phyloP scores from a whole-genome alignment of 2,888 invertebrate species.

The Tenthredo scrophulariae region DNA sequence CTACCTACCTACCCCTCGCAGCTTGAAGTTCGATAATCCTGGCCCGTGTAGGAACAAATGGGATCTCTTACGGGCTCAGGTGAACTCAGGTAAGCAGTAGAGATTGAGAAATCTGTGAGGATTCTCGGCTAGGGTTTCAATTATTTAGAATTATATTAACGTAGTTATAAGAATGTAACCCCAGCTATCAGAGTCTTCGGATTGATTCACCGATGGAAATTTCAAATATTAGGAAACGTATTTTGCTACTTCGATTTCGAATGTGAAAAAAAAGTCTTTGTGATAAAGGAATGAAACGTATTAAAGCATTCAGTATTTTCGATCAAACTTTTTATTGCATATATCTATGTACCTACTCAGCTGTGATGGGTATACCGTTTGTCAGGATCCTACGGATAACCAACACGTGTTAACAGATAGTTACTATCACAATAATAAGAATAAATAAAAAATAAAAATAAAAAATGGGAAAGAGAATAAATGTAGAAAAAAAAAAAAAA shows the following conservation, averaged over 20 bases:
- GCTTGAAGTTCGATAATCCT: conserved; percentile 37
- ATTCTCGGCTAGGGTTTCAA: background rate
- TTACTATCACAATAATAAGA: background rate
- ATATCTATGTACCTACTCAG: background rate
- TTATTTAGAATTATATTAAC: conserved; percentile 27
- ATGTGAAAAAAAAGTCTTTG: background rate
- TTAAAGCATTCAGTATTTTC: conserved; percentile 4
- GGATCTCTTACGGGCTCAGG: conserved; percentile 36
- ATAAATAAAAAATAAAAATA: background rate
- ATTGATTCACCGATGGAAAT: background rate
- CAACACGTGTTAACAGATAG: background rate
- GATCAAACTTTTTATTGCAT: background rate
- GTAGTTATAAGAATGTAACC: conserved; percentile 9
- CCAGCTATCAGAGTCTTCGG: background rate
- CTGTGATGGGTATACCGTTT: background rate
- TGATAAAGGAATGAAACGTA: background rate
- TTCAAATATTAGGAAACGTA: background rate
- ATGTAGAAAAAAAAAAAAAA: background rate
- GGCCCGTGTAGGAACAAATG: conserved; percentile 19
- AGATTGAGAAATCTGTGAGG: conserved; percentile 32
- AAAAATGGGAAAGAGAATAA: background rate
- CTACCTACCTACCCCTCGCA: background rate
- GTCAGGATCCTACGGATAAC: background rate
- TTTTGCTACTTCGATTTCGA: background rate
- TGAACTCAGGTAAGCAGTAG: conserved; percentile 19